Evolutionary conservation across 2,113 vertebrate species (phyloP).

Genomic region (Ictidomys tridecemlineatus): DNA sequence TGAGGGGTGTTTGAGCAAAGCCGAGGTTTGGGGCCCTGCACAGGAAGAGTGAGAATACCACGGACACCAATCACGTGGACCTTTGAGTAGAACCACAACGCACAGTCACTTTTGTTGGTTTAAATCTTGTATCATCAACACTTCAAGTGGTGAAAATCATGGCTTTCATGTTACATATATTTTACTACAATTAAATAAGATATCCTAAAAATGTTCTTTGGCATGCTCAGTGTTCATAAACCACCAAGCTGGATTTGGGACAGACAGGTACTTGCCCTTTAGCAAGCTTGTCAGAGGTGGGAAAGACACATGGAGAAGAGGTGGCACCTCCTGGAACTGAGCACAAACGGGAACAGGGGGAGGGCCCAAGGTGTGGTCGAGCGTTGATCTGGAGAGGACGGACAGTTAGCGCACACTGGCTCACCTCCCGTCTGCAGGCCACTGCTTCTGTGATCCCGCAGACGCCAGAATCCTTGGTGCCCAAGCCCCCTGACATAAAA

Average conservation of each 20-base stretch:
- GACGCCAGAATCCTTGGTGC: fast-evolving
- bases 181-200: background rate
- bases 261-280: background rate
- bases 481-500: background rate
- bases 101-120: background rate
- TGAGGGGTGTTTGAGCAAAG: too few relatives aligned
- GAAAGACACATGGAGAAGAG: too few relatives aligned
- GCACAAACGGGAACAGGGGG: background rate
- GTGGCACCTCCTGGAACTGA: background rate
- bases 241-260: too few relatives aligned
- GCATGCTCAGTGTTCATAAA: too few relatives aligned
- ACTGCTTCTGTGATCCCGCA: background rate
- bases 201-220: background rate
- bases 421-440: too few relatives aligned
- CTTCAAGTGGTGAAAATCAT: background rate
- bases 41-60: too few relatives aligned
- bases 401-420: background rate
- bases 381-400: too few relatives aligned
- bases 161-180: background rate
- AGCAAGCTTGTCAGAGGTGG: too few relatives aligned
- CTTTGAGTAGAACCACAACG: background rate
- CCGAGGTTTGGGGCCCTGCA: background rate
- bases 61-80: too few relatives aligned
- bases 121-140: background rate
- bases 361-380: background rate